phyloP scores from a whole-genome alignment of 2,113 vertebrate species.

The Paracanthobrama guichenoti region DNA sequence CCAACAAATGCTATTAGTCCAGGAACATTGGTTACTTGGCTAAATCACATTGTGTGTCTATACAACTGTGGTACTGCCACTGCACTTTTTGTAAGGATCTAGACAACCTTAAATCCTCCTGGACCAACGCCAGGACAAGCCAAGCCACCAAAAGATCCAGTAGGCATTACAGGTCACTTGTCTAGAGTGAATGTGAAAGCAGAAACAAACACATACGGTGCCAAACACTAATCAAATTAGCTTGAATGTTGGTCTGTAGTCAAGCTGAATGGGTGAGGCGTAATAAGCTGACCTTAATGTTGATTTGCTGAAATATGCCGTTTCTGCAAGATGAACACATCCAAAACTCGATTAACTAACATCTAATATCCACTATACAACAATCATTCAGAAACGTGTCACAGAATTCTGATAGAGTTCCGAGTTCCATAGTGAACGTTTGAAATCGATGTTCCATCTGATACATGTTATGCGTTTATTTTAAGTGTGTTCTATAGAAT shows the following conservation, averaged over 20 bases:
- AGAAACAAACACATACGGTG: neutral
- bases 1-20: too few species aligned
- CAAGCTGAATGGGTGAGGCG: neutral
- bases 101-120: neutral
- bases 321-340: neutral
- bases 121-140: neutral
- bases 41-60: neutral
- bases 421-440: neutral
- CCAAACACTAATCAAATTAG: conserved; percentile 5
- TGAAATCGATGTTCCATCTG: neutral
- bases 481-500: neutral
- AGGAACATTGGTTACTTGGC: too few species aligned
- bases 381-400: neutral
- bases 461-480: neutral
- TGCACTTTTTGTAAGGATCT: neutral
- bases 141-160: neutral
- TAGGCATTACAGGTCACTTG: neutral
- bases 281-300: neutral
- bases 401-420: neutral
- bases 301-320: neutral
- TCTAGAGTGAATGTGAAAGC: neutral
- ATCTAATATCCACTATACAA: neutral
- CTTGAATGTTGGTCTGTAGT: neutral
- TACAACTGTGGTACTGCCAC: neutral
- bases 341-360: neutral